Base-by-base conservation (phyloP, 1,140 invertebrate genomes). In the Platyura marginata region DNA sequence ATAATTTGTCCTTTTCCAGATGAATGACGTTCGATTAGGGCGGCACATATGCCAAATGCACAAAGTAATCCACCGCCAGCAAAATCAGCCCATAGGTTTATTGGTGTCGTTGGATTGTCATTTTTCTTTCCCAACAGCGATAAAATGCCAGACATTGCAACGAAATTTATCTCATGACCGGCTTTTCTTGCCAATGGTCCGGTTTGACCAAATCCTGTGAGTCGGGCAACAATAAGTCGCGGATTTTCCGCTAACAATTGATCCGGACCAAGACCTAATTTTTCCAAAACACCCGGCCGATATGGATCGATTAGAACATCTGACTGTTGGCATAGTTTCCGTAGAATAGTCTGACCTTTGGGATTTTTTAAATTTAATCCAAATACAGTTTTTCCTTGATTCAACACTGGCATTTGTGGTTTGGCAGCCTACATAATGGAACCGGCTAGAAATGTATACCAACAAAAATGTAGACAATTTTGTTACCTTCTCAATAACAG, bases 141-240 rank as follows among this genome's bases (percentile, higher is more conserved):
- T 1, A 98, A 63, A 21, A 97, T 61, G 18, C 95, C 94, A 50
- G 91, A 89, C 46, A 94, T 63, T 21, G 82, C 78, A 23, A 91
- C 63, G 66, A 84, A 99, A 66, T 99, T 99, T n/a, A 99, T 94
- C 67, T 99, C 95, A 71, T 99, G 95, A 0, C 95, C 95, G 50
- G 90, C 92, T 63, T 73, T 79, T 40, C 72, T 54, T 18, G 75
- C 65, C 48, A 78, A 77, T 11, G 69, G 65, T 10, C 93, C 93
- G 46, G 60, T 64, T 63, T 98, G 92, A 1, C 95, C 94, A 38
- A 59, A 61, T 0, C 91, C 92, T 44, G 86, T 87, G 19, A 99
- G 61, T 53, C 93, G 68, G 8, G 92, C 90, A 68, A 95, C 96
- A 49, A 99, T 84, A 18, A 99, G 66, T 44, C 65, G 65, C 6